Evolutionary conservation across 2,888 invertebrate genomes (phyloP).

Genomic region (Amphipoea lucens): DNA sequence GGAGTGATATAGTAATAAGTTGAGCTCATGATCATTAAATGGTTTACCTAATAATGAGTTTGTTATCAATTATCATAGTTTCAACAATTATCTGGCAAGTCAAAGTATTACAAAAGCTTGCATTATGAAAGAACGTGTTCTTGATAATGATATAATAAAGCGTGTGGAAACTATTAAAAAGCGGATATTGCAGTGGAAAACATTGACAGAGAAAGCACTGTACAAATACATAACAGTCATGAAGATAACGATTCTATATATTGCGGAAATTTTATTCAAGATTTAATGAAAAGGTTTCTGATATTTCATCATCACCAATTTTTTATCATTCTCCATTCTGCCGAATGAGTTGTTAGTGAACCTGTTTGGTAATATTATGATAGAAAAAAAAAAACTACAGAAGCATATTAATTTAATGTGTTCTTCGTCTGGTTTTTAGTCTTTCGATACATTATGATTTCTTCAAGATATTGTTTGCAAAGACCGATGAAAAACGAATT

Average conservation of each 20-base stretch:
- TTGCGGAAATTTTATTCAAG: constrained; percentile 46
- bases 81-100: not conserved
- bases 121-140: not conserved
- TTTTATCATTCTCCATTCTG: constrained; percentile 17
- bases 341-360: constrained; percentile 21
- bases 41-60: not conserved
- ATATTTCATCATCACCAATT: constrained; percentile 46
- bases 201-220: constrained; percentile 41
- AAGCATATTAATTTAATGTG: not conserved
- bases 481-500: not conserved
- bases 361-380: constrained; percentile 2
- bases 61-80: not conserved
- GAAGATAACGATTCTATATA: constrained; percentile 44
- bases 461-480: not conserved
- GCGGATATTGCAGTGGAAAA: constrained; percentile 42
- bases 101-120: constrained; percentile 14
- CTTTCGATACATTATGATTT: not conserved
- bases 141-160: constrained; percentile 37
- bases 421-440: not conserved
- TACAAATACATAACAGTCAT: constrained; percentile 1
- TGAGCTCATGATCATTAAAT: not conserved
- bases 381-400: not conserved
- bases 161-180: constrained; percentile 6
- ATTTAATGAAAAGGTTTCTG: constrained; percentile 33
- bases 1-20: not conserved